phyloP scores from a whole-genome alignment of 2,113 vertebrate species.

The Poeciliopsis occidentalis region DNA sequence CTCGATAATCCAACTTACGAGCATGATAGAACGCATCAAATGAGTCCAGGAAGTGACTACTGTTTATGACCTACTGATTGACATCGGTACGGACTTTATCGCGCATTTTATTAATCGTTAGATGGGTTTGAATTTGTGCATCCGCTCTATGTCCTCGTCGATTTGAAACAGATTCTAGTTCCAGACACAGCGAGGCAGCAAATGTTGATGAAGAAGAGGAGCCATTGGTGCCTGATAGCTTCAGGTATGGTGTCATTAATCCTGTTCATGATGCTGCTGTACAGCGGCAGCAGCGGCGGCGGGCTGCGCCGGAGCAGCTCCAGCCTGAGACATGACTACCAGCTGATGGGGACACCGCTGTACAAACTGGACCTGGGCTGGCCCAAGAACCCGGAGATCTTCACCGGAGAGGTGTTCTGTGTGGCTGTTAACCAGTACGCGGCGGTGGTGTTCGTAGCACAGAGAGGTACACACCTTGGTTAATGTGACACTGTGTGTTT shows the following conservation, averaged over 20 bases:
- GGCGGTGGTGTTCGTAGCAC: conserved; percentile 89
- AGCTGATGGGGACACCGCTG: conserved; percentile 74
- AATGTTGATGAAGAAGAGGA: conserved; percentile 59
- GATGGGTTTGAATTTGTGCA: no score
- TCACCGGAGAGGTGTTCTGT: conserved; percentile 86
- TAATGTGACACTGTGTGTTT: neutral
- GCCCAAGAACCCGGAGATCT: conserved; percentile 86
- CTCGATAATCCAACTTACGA: no score
- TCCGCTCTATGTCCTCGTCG: no score
- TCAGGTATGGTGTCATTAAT: conserved; percentile 58
- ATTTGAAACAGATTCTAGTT: no score
- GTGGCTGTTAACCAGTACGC: conserved; percentile 87
- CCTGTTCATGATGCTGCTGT: conserved; percentile 66
- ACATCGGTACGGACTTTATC: no score
- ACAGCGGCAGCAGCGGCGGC: no score
- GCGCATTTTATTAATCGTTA: no score
- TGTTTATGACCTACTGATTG: no score
- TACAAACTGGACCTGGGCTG: conserved; percentile 90
- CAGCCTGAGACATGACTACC: conserved; percentile 63
- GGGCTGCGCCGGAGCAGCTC: no score
- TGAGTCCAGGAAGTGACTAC: no score
- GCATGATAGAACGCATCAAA: no score
- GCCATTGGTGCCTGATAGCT: conserved; percentile 63
- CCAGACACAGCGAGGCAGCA: neutral
- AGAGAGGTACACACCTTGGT: conserved; percentile 68